Base-by-base conservation (phyloP, 2,888 invertebrate species). In the Philopedon plagiatum region DNA sequence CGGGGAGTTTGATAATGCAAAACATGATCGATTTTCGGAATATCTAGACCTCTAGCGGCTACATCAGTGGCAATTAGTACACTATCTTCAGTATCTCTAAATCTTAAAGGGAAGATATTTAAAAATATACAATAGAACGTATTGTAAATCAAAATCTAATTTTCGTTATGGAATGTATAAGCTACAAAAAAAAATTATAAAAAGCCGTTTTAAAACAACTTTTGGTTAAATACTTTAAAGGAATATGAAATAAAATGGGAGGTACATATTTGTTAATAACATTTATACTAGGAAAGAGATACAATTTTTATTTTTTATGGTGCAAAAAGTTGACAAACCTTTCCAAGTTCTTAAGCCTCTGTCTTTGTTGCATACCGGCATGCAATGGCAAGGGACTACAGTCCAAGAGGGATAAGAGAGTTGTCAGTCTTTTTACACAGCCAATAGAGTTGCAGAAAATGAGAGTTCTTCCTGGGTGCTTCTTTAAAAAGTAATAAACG, bases 381-480 rank as follows among this genome's bases (percentile, higher is more conserved):
- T 96, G 95, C 0, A 98, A 85, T 0, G 95, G 92, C 51, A 95
- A 85, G 0, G 95, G 93, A 62, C 89, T 87, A 76, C 93, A 93
- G 67, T 92, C 88, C 11, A 96, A 86, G 74, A 94, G 83, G 0
- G 88, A 88, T 58, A 94, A 89, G 37, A 94, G 84, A 56, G 91
- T 92, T 0, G 92, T 88, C 77, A 94, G 84, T 69, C 98, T 89
- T 79, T 93, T 92, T 0, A 98, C 96, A 83, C 97, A 96, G 73
- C 97, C 96, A 65, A 99, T 98, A 57, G 93, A 97, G 88, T 94
- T 96, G 82, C 92, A 95, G 85, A 99, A 99, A 39, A 99, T 93
- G 34, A 99, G 91, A 0, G 97, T 97, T 58, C 98, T 87, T 0
- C 98, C 98, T 0, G 93, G 92, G 86, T 98, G 94, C 46, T 91